These are phyloP conservation scores for Sphinx pinastri DNA, from an alignment of 2,888 invertebrate genomes.

Conservation along the genomic window DNA sequence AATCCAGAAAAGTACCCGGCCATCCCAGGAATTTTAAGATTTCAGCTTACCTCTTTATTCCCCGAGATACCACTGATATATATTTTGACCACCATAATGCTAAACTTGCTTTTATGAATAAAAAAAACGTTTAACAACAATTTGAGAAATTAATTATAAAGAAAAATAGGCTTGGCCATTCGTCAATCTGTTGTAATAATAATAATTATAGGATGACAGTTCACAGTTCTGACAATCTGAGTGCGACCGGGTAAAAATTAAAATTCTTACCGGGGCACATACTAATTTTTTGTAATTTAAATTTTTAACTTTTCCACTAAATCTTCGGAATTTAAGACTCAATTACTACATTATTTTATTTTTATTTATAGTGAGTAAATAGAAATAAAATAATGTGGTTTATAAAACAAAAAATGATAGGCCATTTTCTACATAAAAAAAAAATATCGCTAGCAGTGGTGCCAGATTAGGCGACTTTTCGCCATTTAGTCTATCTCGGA, in stretches of 20 bases:
- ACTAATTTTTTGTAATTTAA: too few relatives aligned
- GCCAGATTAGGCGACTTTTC: too few relatives aligned
- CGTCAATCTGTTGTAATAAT: slow-evolving; percentile 69
- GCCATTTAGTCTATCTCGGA: too few relatives aligned
- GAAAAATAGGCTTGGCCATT: slow-evolving; percentile 82
- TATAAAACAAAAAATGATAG: too few relatives aligned
- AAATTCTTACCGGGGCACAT: background rate
- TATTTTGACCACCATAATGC: slow-evolving; percentile 93
- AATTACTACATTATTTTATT: too few relatives aligned
- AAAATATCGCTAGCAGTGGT: too few relatives aligned
- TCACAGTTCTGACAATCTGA: slow-evolving; percentile 47
- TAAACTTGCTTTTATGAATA: slow-evolving; percentile 53
- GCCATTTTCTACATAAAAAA: too few relatives aligned
- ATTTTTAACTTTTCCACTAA: too few relatives aligned
- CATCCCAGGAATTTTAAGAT: slow-evolving; percentile 70
- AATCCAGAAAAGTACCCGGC: slow-evolving; percentile 66
- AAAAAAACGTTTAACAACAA: slow-evolving; percentile 59
- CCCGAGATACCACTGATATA: slow-evolving; percentile 96
- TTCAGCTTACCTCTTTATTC: slow-evolving; percentile 93
- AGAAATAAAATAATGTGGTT: too few relatives aligned
- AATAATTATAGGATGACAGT: slow-evolving; percentile 55
- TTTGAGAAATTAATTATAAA: slow-evolving; percentile 60
- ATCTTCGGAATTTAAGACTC: too few relatives aligned
- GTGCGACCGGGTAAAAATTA: slow-evolving; percentile 41
- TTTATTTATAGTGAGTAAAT: too few relatives aligned